Evolutionary conservation across 2,113 vertebrate genomes (phyloP).

Genomic region (Tetraodon nigroviridis): DNA sequence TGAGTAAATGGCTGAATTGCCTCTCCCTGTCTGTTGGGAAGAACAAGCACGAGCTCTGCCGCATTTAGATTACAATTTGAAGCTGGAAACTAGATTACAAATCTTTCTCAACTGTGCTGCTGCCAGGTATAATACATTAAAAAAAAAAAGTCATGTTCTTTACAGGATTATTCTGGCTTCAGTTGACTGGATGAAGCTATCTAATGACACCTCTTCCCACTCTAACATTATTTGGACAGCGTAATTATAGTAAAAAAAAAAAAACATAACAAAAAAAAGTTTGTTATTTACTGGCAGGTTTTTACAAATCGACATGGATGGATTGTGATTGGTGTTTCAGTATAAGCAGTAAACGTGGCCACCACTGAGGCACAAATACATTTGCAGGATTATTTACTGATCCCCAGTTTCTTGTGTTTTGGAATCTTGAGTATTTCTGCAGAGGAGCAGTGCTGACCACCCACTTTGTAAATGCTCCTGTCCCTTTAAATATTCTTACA

Average conservation of each 20-base stretch:
- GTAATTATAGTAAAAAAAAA: neutral
- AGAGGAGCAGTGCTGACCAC: neutral
- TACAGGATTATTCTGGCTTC: no score
- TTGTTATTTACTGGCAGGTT: no score
- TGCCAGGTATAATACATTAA: no score
- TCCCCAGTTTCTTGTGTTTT: neutral
- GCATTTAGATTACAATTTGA: conserved; percentile 30
- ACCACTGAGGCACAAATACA: no score
- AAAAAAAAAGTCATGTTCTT: no score
- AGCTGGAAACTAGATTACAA: conserved; percentile 48
- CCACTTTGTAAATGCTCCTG: conserved; percentile 40
- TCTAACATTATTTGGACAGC: neutral
- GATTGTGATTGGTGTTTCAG: no score
- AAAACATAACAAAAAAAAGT: neutral
- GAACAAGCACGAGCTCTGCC: conserved; percentile 45
- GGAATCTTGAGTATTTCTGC: neutral
- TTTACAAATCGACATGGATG: no score
- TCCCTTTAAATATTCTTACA: conserved; percentile 69
- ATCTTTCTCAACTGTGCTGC: conserved; percentile 1
- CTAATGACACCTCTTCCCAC: no score
- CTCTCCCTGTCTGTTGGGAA: conserved; percentile 33
- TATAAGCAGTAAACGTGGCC: no score
- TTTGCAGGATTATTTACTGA: no score
- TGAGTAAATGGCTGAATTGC: conserved; percentile 54
- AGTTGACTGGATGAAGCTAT: no score